Conservation (phyloP, 2,113 vertebrate genomes). For the Psophia crepitans region DNA sequence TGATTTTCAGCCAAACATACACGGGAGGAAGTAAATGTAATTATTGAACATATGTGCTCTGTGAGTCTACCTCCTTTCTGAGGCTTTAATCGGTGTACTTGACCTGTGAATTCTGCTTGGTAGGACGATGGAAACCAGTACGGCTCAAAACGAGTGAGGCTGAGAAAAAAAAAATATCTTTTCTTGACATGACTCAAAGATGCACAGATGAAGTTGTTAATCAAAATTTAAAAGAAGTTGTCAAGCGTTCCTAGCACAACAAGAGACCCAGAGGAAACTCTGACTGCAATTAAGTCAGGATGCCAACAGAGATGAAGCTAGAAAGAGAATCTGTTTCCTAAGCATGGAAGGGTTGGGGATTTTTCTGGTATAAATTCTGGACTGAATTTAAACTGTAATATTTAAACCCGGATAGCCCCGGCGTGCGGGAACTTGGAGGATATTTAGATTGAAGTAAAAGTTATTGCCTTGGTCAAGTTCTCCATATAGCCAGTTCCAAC, state of each 20-base stretch:
- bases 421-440: neutral
- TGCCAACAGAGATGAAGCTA: neutral
- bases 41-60: neutral
- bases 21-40: neutral
- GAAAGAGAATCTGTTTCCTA: neutral
- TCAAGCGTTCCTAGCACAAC: neutral
- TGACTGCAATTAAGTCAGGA: fast-evolving
- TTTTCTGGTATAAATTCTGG: neutral
- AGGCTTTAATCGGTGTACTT: fast-evolving
- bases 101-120: neutral
- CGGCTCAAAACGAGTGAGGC: neutral
- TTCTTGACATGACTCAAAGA: neutral
- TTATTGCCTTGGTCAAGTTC: neutral
- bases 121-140: neutral
- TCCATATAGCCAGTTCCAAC: neutral
- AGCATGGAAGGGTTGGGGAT: fast-evolving
- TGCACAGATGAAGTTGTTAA: fast-evolving
- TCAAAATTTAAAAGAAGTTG: neutral
- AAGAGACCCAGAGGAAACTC: neutral
- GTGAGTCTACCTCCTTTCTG: neutral
- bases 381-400: neutral
- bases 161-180: neutral
- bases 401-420: neutral
- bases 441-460: neutral
- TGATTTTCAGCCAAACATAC: neutral